Conservation (phyloP, 2,888 invertebrate species). For the Lathronympha strigana region DNA sequence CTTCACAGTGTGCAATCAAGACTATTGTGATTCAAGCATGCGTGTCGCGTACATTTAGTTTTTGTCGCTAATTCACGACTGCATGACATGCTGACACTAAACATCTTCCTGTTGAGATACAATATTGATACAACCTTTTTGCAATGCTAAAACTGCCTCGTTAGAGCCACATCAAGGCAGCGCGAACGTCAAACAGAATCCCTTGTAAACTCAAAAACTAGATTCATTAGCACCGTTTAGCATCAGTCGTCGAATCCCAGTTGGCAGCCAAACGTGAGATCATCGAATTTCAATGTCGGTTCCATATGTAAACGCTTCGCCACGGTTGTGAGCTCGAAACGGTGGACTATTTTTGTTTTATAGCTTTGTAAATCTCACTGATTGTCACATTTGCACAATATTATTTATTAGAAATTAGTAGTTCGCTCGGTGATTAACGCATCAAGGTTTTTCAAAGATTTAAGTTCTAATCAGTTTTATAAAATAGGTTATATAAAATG, state of each 20-base stretch:
- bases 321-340: slow-evolving; percentile 36
- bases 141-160: slow-evolving; percentile 22
- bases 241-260: slow-evolving; percentile 57
- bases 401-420: slow-evolving; percentile 16
- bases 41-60: slow-evolving; percentile 5
- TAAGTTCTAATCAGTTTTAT: too few relatives aligned
- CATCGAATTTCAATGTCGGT: slow-evolving; percentile 60
- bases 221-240: slow-evolving; percentile 58
- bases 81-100: slow-evolving; percentile 5
- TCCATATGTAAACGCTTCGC: slow-evolving; percentile 49
- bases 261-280: slow-evolving; percentile 54
- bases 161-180: slow-evolving; percentile 24
- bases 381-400: slow-evolving; percentile 11
- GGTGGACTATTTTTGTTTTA: slow-evolving; percentile 42
- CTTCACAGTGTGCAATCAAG: slow-evolving; percentile 34
- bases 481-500: too few relatives aligned
- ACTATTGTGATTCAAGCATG: slow-evolving; percentile 37
- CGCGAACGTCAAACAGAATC: slow-evolving; percentile 34
- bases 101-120: slow-evolving; percentile 17
- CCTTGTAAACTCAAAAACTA: slow-evolving; percentile 41
- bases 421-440: slow-evolving; percentile 11
- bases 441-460: background rate
- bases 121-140: slow-evolving; percentile 35
- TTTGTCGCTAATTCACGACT: slow-evolving; percentile 15
- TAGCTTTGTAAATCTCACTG: slow-evolving; percentile 12